phyloP scores from a whole-genome alignment of 2,888 invertebrate genomes.

The Aspidiotus destructor region DNA sequence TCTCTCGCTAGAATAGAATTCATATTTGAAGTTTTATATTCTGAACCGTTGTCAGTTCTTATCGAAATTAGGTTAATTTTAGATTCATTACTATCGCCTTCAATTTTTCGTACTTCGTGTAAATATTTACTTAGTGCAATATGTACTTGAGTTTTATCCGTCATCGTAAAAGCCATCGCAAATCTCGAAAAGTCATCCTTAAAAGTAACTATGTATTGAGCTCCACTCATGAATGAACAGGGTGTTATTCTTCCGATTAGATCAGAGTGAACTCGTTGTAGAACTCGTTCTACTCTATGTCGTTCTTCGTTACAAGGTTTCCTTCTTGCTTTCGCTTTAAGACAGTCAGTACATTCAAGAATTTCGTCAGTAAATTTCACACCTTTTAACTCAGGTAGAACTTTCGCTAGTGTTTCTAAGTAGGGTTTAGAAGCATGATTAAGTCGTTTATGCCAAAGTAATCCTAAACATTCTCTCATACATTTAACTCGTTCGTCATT shows the following conservation, averaged over 20 bases:
- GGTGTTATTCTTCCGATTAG: not conserved
- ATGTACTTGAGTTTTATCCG: not conserved
- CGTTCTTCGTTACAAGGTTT: not conserved
- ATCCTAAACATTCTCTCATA: too few species aligned
- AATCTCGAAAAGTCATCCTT: not conserved
- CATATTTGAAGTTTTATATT: not conserved
- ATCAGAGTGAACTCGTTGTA: not conserved
- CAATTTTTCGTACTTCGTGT: not conserved
- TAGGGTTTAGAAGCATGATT: not conserved
- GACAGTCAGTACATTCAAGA: not conserved
- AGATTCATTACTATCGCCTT: not conserved
- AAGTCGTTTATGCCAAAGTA: too few species aligned
- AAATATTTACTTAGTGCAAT: not conserved
- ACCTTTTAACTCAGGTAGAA: not conserved
- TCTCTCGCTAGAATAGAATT: not conserved
- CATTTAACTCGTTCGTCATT: too few species aligned
- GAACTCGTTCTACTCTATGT: not conserved
- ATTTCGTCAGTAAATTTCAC: constrained; percentile 2
- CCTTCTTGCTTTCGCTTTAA: not conserved
- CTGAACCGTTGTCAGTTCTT: not conserved
- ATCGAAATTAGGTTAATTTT: not conserved
- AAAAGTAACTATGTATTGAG: not conserved
- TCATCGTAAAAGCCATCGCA: not conserved
- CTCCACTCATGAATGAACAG: not conserved
- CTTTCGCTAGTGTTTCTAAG: not conserved